phyloP scores from a whole-genome alignment of 2,113 vertebrate genomes.

The Nestor notabilis region DNA sequence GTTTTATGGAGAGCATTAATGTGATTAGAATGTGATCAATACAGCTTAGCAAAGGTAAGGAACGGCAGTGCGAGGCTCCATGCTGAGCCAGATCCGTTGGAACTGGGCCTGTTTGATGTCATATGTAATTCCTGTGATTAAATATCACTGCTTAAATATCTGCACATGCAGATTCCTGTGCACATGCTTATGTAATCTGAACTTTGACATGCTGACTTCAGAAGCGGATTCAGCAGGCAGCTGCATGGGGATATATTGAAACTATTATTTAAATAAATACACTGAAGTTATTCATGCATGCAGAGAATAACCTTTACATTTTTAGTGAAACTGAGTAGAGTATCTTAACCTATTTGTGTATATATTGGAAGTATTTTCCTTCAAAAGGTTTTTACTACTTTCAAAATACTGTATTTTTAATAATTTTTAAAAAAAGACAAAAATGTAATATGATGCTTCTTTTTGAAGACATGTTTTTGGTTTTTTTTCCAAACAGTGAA shows the following conservation, averaged over 20 bases:
- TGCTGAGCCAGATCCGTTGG: neutral
- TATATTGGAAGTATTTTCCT: neutral
- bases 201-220: neutral
- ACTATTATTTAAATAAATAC: neutral
- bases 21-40: neutral
- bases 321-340: neutral
- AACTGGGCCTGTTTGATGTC: neutral
- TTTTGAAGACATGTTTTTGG: conserved; percentile 26
- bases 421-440: neutral
- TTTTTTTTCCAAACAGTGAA: conserved; percentile 82
- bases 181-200: neutral
- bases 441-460: neutral
- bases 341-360: neutral
- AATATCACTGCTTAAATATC: neutral
- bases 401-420: neutral
- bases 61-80: rapidly evolving
- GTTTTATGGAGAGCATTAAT: neutral
- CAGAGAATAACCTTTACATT: neutral
- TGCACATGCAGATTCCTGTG: neutral
- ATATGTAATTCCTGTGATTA: neutral
- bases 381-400: neutral
- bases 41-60: neutral
- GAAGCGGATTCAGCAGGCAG: neutral
- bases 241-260: neutral
- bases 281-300: neutral